phyloP scores from a whole-genome alignment of 2,797 vertebrate species.

The Potorous gilbertii region DNA sequence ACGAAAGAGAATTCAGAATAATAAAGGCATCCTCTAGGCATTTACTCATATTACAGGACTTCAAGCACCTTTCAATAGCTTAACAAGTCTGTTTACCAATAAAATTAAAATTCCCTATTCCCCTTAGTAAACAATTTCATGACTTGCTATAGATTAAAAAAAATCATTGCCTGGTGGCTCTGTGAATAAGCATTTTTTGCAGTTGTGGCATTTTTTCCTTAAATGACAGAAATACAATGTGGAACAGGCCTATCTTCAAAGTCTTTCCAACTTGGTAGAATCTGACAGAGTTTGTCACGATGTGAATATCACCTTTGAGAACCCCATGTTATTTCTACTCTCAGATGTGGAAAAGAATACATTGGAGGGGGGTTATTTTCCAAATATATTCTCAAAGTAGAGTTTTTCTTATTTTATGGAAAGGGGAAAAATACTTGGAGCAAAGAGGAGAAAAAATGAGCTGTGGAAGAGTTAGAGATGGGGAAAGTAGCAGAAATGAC shows the following conservation, averaged over 20 bases:
- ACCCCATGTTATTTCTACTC: neutral
- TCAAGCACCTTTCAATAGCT: neutral
- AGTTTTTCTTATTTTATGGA: neutral
- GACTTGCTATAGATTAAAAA: neutral
- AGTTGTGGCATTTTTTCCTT: neutral
- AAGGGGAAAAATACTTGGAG: neutral
- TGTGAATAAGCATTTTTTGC: neutral
- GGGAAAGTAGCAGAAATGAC: constrained; percentile 1
- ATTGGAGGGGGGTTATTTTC: neutral
- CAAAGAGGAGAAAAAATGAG: neutral
- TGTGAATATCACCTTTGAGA: neutral
- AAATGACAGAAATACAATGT: neutral
- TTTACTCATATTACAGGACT: neutral
- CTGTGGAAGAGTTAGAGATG: neutral
- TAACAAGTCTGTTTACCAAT: neutral
- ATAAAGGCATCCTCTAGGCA: neutral
- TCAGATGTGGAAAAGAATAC: neutral
- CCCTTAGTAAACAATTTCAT: neutral
- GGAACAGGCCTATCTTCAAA: neutral
- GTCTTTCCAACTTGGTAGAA: neutral
- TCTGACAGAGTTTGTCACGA: neutral
- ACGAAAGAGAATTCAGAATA: neutral
- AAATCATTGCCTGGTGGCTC: neutral
- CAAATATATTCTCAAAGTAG: neutral
- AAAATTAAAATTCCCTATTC: neutral